Percentiles rank a stretch among this genome's conserved stretches.
Evolutionary conservation across 1,140 invertebrate genomes (phyloP).

Genomic region (Trigoniulus corallinus): DNA sequence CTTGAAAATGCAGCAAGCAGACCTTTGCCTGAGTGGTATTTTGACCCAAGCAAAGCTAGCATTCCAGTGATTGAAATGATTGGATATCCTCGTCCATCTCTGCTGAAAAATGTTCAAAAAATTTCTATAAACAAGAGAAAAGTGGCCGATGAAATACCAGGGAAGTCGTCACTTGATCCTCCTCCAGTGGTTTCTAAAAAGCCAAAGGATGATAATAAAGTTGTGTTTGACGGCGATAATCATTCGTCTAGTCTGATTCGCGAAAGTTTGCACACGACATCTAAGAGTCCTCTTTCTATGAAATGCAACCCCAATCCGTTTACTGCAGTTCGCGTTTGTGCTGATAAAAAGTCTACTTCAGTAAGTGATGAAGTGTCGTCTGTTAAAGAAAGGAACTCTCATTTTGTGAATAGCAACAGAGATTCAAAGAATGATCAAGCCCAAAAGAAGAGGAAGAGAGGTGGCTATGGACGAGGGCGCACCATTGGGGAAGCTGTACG

Average conservation of each 20-base stretch:
- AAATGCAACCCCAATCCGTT: neutral
- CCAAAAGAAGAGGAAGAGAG: neutral
- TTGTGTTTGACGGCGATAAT: neutral
- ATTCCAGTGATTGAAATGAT: conserved; percentile 7
- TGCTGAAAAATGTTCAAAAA: neutral
- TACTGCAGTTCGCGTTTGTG: neutral
- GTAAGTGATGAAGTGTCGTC: neutral
- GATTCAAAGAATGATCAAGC: neutral
- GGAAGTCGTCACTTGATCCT: neutral
- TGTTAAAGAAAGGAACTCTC: neutral
- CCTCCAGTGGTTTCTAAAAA: neutral
- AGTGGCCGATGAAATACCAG: neutral
- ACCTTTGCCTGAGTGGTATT: conserved; percentile 9
- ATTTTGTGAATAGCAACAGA: neutral
- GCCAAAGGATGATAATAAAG: neutral
- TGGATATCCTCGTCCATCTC: conserved; percentile 5
- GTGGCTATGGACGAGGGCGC: conserved; percentile 5
- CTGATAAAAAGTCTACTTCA: neutral
- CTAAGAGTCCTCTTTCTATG: neutral
- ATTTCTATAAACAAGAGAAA: neutral
- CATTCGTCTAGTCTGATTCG: neutral
- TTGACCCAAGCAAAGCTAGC: conserved; percentile 4
- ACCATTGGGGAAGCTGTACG: conserved; percentile 1
- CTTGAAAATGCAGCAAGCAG: neutral
- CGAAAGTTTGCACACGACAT: neutral